These are phyloP conservation scores for Ahaetulla prasina DNA, from an alignment of 2,113 vertebrate genomes.

Conservation along the genomic window DNA sequence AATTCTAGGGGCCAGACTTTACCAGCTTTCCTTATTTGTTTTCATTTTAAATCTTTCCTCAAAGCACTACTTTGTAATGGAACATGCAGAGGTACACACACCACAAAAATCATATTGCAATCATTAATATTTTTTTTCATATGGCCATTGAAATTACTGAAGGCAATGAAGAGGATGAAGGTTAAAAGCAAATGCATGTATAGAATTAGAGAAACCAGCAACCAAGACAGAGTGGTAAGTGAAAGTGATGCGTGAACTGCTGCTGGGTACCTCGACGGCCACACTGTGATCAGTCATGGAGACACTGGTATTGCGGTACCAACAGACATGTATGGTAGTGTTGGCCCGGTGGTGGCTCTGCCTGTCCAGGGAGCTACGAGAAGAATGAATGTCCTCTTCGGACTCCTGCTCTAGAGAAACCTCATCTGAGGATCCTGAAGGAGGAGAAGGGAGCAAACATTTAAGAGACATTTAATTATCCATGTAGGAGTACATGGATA, in stretches of 20 bases:
- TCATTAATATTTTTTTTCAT: rapidly evolving
- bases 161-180: rapidly evolving
- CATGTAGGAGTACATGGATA: background rate
- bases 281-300: conserved; percentile 91
- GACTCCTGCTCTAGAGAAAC: conserved; percentile 85
- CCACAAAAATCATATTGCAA: background rate
- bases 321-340: conserved; percentile 93
- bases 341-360: conserved; percentile 86
- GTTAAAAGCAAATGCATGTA: background rate
- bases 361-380: conserved; percentile 79
- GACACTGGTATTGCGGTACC: conserved; percentile 93
- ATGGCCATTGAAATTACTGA: rapidly evolving
- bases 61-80: background rate
- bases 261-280: conserved; percentile 83
- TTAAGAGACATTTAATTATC: too few species aligned
- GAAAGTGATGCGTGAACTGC: background rate
- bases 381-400: conserved; percentile 80
- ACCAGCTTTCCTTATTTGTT: background rate
- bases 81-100: background rate
- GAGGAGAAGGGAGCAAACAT: conserved; percentile 45
- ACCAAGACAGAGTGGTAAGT: background rate
- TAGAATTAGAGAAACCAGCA: background rate
- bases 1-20: background rate
- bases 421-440: conserved; percentile 84
- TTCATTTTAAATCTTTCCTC: background rate